phyloP scores from a whole-genome alignment of 2,113 vertebrate genomes.

The Silurus meridionalis region DNA sequence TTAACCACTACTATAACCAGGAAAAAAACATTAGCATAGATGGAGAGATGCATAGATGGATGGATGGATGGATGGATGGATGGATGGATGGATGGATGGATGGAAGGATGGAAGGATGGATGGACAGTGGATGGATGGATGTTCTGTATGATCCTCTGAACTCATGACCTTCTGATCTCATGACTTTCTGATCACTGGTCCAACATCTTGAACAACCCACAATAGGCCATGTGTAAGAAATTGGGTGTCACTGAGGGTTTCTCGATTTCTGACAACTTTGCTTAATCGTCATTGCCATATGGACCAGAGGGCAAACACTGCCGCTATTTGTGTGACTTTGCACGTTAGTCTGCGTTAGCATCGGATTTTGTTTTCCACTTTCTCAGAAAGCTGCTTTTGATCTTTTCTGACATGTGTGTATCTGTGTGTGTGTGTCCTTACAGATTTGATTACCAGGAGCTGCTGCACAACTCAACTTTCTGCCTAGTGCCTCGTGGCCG shows the following conservation, averaged over 20 bases:
- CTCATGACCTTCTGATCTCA: no score
- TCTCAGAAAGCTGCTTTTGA: neutral
- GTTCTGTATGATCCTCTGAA: no score
- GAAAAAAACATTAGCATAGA: no score
- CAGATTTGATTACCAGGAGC: constrained; percentile 82
- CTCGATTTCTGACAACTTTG: constrained; percentile 3
- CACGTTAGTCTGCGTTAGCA: neutral
- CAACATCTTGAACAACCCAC: no score
- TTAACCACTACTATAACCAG: no score
- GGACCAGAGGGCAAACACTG: neutral
- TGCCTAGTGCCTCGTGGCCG: constrained; percentile 87
- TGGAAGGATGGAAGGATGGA: neutral
- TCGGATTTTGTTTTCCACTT: neutral
- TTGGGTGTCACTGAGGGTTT: constrained; percentile 1
- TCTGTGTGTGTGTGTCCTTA: constrained; percentile 1
- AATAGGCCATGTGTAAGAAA: no score
- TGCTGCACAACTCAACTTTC: constrained; percentile 88
- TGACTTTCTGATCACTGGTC: no score
- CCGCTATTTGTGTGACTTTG: constrained; percentile 9
- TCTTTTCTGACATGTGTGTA: constrained; percentile 30
- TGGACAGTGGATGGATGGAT: no score
- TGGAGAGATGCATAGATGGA: neutral
- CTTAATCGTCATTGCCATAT: constrained; percentile 9
- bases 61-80: no score
- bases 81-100: neutral